Conservation (phyloP, 1,140 invertebrate genomes). For the Linepithema humile region DNA sequence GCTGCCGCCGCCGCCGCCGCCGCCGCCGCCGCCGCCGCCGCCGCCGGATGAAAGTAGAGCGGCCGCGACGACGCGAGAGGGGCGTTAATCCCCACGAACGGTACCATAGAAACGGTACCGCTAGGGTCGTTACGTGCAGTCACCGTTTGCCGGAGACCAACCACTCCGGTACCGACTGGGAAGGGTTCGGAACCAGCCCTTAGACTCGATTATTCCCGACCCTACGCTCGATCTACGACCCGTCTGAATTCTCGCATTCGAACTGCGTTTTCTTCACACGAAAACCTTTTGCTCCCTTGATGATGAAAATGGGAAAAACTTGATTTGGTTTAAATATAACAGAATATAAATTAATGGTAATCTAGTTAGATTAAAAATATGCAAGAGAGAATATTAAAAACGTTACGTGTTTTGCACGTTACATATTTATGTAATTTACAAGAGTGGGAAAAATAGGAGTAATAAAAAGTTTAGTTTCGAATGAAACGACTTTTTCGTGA, state of each 20-base stretch:
- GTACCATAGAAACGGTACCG: constrained; percentile 84
- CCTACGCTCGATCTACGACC: background rate
- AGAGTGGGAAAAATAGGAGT: no score
- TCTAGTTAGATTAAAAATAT: no score
- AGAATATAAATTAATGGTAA: background rate
- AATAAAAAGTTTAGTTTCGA: no score
- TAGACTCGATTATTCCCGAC: constrained; percentile 37
- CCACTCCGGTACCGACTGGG: constrained; percentile 58
- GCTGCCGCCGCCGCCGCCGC: background rate
- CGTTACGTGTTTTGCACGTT: no score
- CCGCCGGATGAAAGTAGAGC: constrained; percentile 67
- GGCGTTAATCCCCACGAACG: constrained; percentile 80
- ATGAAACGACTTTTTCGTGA: no score
- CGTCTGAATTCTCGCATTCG: constrained; percentile 54
- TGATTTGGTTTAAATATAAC: background rate
- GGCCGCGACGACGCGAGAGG: constrained; percentile 71
- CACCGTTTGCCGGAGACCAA: constrained; percentile 57
- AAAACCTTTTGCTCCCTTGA: no score
- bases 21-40: background rate
- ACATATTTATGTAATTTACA: no score
- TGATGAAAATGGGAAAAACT: background rate
- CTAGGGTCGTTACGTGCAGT: constrained; percentile 75
- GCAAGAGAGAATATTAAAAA: background rate
- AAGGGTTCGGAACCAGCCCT: constrained; percentile 17
- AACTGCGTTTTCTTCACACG: background rate